Evolutionary conservation across 92 coral and sea anemone species (phyloP), one percentile per base, ranked within the genome.

Genomic region (Pocillopora meandrina): DNA sequence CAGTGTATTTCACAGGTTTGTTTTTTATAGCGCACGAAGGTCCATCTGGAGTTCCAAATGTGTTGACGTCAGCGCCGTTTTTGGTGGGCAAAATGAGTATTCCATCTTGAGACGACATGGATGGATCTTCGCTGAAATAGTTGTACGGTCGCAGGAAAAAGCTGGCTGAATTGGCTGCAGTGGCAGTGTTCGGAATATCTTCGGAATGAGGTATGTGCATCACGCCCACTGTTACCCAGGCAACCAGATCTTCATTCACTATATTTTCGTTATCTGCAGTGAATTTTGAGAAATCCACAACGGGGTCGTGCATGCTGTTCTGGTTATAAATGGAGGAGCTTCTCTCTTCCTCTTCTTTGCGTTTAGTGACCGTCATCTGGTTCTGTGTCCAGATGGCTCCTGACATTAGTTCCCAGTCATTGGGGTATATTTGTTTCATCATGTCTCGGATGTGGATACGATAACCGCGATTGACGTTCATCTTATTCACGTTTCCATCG

Each of bases 201-300:
- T 91, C 97, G 2, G 94, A 76, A 71, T 91, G 94, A 7, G 97
- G 97, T 74, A 93, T 57, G 89, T 93, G 97, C 92, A 91, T 91
- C 19, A 89, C 11, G 1, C 97, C 97, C 1, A 86, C 84, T 34
- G 90, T 92, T 23, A 89, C 93, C 95, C 95, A 92, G 71, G 95
- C 91, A 59, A 92, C 95, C 65, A 91, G 74, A 65, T 93, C 94
- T 72, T 90, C 90, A 64, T 87, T 90, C 34, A 61, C 75, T 36
- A 92, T 90, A 61, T 59, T 84, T 31, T 92, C 95, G 65, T 92
- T 64, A 69, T 92, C 93, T 23, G 82, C 91, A 62, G 87, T 83
- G 74, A 86, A 92, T 56, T 76, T 71, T 66, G 79, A 76, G 82
- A 92, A 92, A 72, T 92, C 86, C 10, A 93, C 94, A 64, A 88